A percentile compares a stretch with the other conserved stretches of the same genome.
These are phyloP conservation scores for Melozone crissalis DNA, from an alignment of 2,113 vertebrate genomes.

Conservation along the genomic window DNA sequence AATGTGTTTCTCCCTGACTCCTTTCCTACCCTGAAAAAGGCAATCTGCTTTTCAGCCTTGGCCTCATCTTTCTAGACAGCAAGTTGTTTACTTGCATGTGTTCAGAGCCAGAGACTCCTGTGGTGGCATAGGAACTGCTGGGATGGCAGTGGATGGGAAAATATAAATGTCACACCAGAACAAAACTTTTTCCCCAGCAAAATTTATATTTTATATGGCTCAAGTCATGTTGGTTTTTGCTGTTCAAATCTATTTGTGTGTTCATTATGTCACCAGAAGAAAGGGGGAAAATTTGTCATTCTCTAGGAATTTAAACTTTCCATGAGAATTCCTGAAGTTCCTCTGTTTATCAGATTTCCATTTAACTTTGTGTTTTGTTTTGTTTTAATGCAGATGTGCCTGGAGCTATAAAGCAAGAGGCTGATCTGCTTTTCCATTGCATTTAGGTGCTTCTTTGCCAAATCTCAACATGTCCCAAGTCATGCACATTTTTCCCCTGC, in stretches of 20 bases:
- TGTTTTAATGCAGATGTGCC: not conserved
- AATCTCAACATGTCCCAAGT: not conserved
- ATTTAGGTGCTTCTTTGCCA: not conserved
- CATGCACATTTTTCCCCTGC: not conserved
- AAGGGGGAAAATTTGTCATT: not conserved
- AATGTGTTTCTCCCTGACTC: not conserved
- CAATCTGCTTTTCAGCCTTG: not conserved
- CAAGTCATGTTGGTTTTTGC: not conserved
- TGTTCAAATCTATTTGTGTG: not conserved
- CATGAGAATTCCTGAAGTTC: conserved; percentile 9
- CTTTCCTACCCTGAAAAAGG: not conserved
- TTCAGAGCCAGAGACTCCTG: not conserved
- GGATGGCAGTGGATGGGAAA: not conserved
- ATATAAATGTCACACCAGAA: not conserved
- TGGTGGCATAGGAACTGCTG: not conserved
- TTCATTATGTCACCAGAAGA: not conserved
- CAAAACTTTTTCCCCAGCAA: not conserved
- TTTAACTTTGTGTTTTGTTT: not conserved
- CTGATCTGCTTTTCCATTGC: not conserved
- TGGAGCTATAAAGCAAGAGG: not conserved
- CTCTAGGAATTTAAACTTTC: not conserved
- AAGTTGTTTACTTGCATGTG: not conserved
- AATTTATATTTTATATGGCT: not conserved
- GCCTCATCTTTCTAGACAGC: not conserved
- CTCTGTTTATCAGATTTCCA: not conserved